Evolutionary conservation across 2,888 invertebrate genomes (phyloP).

Genomic region (Athalia rosae): DNA sequence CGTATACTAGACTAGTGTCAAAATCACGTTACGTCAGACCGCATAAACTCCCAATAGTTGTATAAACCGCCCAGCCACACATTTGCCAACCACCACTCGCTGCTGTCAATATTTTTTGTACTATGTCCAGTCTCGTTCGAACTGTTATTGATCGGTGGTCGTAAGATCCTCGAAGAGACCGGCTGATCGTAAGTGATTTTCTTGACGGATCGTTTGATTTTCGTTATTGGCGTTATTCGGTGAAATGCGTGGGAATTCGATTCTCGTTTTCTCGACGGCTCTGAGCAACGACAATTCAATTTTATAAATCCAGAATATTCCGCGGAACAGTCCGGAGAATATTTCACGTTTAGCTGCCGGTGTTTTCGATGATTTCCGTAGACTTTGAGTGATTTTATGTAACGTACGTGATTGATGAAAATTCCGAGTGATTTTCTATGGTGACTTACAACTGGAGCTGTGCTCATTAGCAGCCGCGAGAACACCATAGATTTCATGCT

Average conservation of each 20-base stretch:
- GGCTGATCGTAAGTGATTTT: slow-evolving; percentile 18
- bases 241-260: neutral
- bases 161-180: slow-evolving; percentile 16
- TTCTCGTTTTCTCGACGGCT: too few relatives aligned
- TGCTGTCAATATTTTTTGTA: slow-evolving; percentile 18
- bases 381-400: too few relatives aligned
- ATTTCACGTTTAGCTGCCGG: too few relatives aligned
- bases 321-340: too few relatives aligned
- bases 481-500: too few relatives aligned
- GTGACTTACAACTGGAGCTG: too few relatives aligned
- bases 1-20: slow-evolving; percentile 24
- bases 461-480: too few relatives aligned
- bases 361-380: too few relatives aligned
- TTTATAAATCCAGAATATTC: too few relatives aligned
- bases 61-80: slow-evolving; percentile 9
- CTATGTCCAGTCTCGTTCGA: slow-evolving; percentile 7
- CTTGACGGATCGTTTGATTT: neutral
- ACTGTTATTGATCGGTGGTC: slow-evolving; percentile 19
- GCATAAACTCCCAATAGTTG: slow-evolving; percentile 9
- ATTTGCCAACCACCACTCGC: slow-evolving; percentile 23
- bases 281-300: too few relatives aligned
- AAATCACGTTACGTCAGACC: slow-evolving; percentile 36
- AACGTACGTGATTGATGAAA: too few relatives aligned
- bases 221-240: neutral
- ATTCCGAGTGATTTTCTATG: too few relatives aligned